Evolutionary conservation across 2,113 vertebrate genomes (phyloP), one percentile per base, ranked within the genome.

Genomic region (Tichodroma muraria): DNA sequence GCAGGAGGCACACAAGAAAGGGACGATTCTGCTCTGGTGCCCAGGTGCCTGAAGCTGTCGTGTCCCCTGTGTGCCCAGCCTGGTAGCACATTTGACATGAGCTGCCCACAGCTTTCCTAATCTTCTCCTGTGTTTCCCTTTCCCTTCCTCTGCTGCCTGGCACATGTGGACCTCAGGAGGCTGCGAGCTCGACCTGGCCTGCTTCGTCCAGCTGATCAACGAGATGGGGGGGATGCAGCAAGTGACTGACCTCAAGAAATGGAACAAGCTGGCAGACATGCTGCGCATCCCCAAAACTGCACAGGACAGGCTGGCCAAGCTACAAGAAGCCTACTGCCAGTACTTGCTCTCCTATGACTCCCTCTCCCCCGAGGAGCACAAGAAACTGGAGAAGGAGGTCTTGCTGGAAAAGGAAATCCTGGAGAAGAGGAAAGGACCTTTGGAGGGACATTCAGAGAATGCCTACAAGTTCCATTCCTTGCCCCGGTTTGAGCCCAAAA

Each of bases 221-320:
- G 99, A 99, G 98, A 99, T 99, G 99, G 99, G 99, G 18, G 99
- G 99, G 97, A 99, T 99, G 99, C 99, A 99, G 98, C 99, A 99
- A 98, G 99, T 99, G 98, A 99, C 99, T 98, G 99, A 99, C 98
- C 98, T 99, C 98, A 99, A 99, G 98, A 99, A 99, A 97, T 99
- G 99, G 99, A 99, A 98, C 98, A 99, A 99, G 97, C 98, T 99
- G 95, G 99, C 99, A 54, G 99, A 99, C 95, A 98, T 99, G 88
- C 98, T 99, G 96, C 98, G 99, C 81, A 99, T 99, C 98, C 99
- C 99, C 42, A 99, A 98, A 97, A 99, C 99, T 25, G 99, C 99
- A 95, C 99, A 99, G 98, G 99, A 99, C 98, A 98, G 99, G 69
- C 98, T 99, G 97, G 99, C 99, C 96, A 99, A 99, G 98, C 98